phyloP scores from a whole-genome alignment of 2,888 invertebrate genomes.

The Apomyelois bistriatella region DNA sequence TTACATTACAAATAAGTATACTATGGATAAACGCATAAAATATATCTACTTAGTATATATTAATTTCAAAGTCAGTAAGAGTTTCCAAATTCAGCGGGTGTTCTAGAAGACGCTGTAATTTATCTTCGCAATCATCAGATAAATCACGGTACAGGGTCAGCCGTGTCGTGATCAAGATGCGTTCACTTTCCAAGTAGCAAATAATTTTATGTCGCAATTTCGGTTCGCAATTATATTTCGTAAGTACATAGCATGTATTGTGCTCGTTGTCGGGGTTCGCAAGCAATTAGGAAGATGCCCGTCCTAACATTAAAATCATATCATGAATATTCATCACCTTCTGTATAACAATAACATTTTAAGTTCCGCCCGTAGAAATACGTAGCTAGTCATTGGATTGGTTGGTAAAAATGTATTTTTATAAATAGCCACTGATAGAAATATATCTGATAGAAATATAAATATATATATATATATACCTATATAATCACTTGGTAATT shows the following conservation, averaged over 20 bases:
- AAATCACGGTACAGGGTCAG: constrained; percentile 43
- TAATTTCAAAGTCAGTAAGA: neutral
- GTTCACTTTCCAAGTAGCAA: constrained; percentile 38
- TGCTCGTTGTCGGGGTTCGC: constrained; percentile 12
- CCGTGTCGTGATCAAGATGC: constrained; percentile 45
- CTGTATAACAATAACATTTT: neutral
- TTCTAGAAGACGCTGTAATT: constrained; percentile 6
- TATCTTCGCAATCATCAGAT: constrained; percentile 17
- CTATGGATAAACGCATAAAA: too few species aligned
- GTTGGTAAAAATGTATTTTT: too few species aligned
- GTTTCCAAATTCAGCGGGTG: neutral
- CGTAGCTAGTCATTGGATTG: neutral
- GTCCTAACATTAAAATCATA: constrained; percentile 2
- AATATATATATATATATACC: too few species aligned
- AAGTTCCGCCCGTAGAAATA: neutral
- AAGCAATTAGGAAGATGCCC: constrained; percentile 4
- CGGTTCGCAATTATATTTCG: constrained; percentile 31
- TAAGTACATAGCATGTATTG: constrained; percentile 30
- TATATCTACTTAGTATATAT: neutral
- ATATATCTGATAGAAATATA: too few species aligned
- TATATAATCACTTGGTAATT: too few species aligned
- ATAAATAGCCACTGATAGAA: too few species aligned
- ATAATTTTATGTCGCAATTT: constrained; percentile 18
- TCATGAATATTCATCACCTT: constrained; percentile 10
- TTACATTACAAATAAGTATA: too few species aligned